Conservation (phyloP, 30 jellyfish, hydroid and myxozoan genomes). For the Aurelia aurita complex sp. Pacific region DNA sequence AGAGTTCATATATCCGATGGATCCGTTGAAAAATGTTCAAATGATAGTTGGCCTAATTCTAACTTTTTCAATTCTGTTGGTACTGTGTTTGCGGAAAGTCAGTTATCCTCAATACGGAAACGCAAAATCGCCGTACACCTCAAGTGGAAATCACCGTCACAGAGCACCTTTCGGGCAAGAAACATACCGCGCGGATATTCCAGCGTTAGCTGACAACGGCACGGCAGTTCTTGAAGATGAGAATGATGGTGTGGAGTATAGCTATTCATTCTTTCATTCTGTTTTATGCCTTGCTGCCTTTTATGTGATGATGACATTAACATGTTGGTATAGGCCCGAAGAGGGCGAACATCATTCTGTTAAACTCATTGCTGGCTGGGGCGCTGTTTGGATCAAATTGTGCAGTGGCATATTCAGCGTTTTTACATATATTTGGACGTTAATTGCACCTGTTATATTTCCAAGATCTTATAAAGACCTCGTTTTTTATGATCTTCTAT, state of each 20-base stretch:
- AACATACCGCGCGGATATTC: background rate
- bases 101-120: constrained; percentile 90
- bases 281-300: constrained; percentile 64
- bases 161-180: background rate
- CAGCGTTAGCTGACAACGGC: background rate
- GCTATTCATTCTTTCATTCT: constrained; percentile 85
- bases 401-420: constrained; percentile 96
- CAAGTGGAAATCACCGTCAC: constrained; percentile 7
- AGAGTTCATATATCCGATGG: constrained; percentile 80
- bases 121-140: background rate
- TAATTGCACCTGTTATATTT: constrained; percentile 94
- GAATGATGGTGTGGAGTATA: constrained; percentile 79
- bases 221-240: constrained; percentile 82
- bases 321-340: constrained; percentile 97
- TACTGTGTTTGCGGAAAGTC: constrained; percentile 68
- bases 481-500: constrained; percentile 85
- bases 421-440: constrained; percentile 90
- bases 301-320: constrained; percentile 92
- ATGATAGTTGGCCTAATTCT: constrained; percentile 66
- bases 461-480: constrained; percentile 83
- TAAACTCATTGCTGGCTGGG: constrained; percentile 95
- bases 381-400: constrained; percentile 97
- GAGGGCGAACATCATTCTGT: constrained; percentile 91
- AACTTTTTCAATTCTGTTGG: constrained; percentile 45
- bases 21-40: constrained; percentile 76